Base-by-base conservation (phyloP, 2,888 invertebrate species). In the Spicauda simplicius region DNA sequence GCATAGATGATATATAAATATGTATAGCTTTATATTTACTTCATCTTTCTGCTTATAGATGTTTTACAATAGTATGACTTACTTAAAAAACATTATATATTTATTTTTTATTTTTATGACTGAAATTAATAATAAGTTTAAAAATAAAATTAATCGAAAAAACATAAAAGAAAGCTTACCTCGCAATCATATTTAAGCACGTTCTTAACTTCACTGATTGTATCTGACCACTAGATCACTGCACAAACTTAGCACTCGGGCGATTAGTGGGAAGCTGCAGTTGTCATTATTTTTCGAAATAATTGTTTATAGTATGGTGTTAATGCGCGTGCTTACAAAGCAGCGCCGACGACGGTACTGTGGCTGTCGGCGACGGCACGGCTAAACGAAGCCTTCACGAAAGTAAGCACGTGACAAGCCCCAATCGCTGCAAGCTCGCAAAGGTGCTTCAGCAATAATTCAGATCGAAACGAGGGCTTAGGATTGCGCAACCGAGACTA, bases 261-360 rank as follows among this genome's bases (percentile, higher is more conserved):
- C 25, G 75, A 78, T 77, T 75, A 80, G 77, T 75, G 53, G 53
- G 56, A 48, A 19, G 74, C 77, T 76, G 72, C 68, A 71, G 71
- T 60, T 55, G 48, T 75, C 76, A 77, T 76, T 71, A 73, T 76
- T 73, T 64, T 70, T 57, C 33, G 65, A 62, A 48, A 54, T 53
- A 19, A 53, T 64, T 61, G 64, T 67, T 66, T 69, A 64, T 68
- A 58, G 59, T 72, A 67, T 61, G 66, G 19, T 67, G 33, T 37
- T 48, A 48, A 59, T 60, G 76, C 77, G 80, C 86, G 87, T 87
- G 85, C 82, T 82, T 73, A 71, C 81, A 76, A 78, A 73, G 80
- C 80, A 79, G 80, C 83, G 84, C 76, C 80, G 79, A 76, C 77
- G 79, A 76, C 71, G 76, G 81, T 83, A 89, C 89, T 89, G 87